A percentile compares a stretch with the other conserved stretches of the same genome.
Conservation (phyloP, 2,888 invertebrate species). For the Coecobrya sp. region DNA sequence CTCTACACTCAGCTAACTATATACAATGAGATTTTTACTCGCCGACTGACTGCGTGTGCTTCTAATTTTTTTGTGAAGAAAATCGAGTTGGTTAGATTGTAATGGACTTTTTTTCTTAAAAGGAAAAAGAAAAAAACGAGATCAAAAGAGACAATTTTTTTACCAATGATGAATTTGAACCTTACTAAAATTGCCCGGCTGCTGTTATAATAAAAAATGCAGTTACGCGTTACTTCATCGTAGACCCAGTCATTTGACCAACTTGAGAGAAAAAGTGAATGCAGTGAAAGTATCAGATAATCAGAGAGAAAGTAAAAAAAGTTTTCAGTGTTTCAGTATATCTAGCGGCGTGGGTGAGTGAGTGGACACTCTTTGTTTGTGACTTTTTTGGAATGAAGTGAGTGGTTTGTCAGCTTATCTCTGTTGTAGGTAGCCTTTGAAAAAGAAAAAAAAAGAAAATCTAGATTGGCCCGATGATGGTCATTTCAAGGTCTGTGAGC, state of each 20-base stretch:
- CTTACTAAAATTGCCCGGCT: neutral
- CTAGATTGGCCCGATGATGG: neutral
- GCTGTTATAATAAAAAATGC: too few species aligned
- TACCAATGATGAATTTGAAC: neutral
- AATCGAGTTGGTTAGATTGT: neutral
- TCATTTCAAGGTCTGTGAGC: conserved; percentile 58
- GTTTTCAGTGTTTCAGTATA: too few species aligned
- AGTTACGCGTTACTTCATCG: too few species aligned
- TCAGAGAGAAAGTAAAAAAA: neutral
- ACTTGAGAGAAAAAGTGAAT: too few species aligned
- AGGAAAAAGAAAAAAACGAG: too few species aligned
- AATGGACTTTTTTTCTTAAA: neutral
- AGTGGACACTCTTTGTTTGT: neutral
- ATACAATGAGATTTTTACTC: too few species aligned
- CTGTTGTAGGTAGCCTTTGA: neutral
- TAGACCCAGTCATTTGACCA: too few species aligned
- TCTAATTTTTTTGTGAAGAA: too few species aligned
- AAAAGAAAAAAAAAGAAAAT: neutral
- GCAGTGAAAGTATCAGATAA: neutral
- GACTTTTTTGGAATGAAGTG: neutral
- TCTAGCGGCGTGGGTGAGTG: neutral
- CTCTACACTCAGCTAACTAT: too few species aligned
- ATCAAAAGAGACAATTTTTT: neutral
- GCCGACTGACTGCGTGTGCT: too few species aligned
- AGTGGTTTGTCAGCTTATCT: conserved; percentile 13